These are phyloP conservation scores for Mastigias papua DNA, from an alignment of 30 jellyfish, hydroid and myxozoan species.

Conservation along the genomic window DNA sequence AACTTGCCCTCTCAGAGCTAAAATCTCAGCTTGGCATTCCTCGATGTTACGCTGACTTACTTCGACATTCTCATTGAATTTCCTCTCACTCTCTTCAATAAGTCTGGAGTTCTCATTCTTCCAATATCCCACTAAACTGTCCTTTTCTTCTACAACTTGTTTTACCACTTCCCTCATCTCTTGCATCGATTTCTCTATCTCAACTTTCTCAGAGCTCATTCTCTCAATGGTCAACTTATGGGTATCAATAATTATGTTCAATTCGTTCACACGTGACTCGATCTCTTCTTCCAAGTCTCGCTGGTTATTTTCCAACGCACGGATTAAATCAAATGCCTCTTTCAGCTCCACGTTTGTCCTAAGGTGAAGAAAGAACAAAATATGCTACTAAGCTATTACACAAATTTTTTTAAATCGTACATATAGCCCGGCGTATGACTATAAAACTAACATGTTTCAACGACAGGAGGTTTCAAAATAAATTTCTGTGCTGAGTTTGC, in stretches of 20 bases:
- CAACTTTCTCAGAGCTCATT: slow-evolving; percentile 48
- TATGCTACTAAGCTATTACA: too few relatives aligned
- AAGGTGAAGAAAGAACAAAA: background rate
- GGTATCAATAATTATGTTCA: slow-evolving; percentile 13
- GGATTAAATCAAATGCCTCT: slow-evolving; percentile 66
- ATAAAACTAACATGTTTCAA: too few relatives aligned
- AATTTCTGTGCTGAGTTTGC: too few relatives aligned
- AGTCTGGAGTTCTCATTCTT: slow-evolving; percentile 23
- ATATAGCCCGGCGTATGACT: too few relatives aligned
- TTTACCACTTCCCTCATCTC: slow-evolving; percentile 68
- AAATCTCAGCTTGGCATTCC: slow-evolving; percentile 50
- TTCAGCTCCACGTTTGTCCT: slow-evolving; percentile 56
- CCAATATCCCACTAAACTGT: slow-evolving; percentile 55
- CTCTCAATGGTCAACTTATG: slow-evolving; percentile 25
- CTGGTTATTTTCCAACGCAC: slow-evolving; percentile 53
- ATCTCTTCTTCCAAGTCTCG: slow-evolving; percentile 22
- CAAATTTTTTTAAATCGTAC: too few relatives aligned
- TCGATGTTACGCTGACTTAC: slow-evolving; percentile 11
- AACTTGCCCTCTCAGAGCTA: slow-evolving; percentile 10
- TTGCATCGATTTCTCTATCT: slow-evolving; percentile 65
- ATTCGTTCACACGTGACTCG: slow-evolving; percentile 21
- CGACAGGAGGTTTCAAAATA: too few relatives aligned
- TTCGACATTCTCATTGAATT: slow-evolving; percentile 16
- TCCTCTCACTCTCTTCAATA: slow-evolving; percentile 34
- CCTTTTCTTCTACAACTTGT: slow-evolving; percentile 37